These are phyloP conservation scores for Micropoecilia bifurca DNA, from an alignment of 2,797 vertebrate genomes.

Conservation along the genomic window DNA sequence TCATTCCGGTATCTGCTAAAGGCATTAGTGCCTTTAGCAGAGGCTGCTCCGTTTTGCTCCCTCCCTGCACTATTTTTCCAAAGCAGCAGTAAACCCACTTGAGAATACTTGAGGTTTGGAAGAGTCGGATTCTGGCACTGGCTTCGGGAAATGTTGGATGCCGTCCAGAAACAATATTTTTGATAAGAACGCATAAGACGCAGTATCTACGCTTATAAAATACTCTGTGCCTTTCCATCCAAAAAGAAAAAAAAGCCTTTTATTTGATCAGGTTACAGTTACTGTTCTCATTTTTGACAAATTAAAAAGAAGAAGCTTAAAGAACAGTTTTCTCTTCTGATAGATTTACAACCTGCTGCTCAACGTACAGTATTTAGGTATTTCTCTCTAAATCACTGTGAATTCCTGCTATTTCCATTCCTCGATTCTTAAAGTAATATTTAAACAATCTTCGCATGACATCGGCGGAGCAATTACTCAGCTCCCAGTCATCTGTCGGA, in stretches of 20 bases:
- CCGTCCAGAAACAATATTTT: slow-evolving; percentile 78
- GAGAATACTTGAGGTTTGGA: slow-evolving; percentile 75
- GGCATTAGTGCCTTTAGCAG: slow-evolving; percentile 45
- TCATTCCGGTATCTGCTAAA: slow-evolving; percentile 48
- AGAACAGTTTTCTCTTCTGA: slow-evolving; percentile 28
- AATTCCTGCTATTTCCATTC: not conserved
- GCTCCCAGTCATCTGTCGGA: slow-evolving; percentile 5
- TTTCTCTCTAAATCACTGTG: not conserved
- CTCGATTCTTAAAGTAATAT: not conserved
- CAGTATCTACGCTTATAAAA: slow-evolving; percentile 69
- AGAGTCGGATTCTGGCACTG: slow-evolving; percentile 67
- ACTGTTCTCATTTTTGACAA: slow-evolving; percentile 58
- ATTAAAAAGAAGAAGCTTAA: slow-evolving; percentile 44
- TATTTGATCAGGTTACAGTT: slow-evolving; percentile 50
- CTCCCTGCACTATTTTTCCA: slow-evolving; percentile 58
- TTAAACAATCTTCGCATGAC: slow-evolving; percentile 11
- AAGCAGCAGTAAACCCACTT: slow-evolving; percentile 68
- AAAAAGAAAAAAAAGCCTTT: slow-evolving; percentile 38
- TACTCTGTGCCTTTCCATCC: slow-evolving; percentile 52
- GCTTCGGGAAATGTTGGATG: slow-evolving; percentile 65
- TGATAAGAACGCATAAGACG: slow-evolving; percentile 63
- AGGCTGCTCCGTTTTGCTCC: slow-evolving; percentile 36
- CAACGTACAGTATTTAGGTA: not conserved
- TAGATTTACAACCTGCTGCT: not conserved
- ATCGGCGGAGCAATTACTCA: slow-evolving; percentile 7